phyloP scores from a whole-genome alignment of 2,113 vertebrate genomes.

The Carassius auratus region DNA sequence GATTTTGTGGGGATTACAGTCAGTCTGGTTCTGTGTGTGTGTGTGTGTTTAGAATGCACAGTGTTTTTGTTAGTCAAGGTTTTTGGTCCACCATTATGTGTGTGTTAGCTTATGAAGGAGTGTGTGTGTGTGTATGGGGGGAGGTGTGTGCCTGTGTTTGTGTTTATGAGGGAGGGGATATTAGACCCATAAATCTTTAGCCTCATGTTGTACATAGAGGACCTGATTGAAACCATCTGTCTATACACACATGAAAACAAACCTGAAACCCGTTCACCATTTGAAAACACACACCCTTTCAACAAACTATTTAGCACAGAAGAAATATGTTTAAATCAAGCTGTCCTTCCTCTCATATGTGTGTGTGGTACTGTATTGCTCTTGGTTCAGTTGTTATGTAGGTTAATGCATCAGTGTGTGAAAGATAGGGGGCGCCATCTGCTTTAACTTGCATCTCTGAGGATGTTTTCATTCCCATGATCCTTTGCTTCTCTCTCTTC shows the following conservation, averaged over 20 bases:
- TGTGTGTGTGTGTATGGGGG: not conserved
- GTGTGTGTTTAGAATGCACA: not conserved
- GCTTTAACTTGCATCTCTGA: not conserved
- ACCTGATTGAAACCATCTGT: constrained; percentile 76
- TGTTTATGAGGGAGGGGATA: constrained; percentile 50
- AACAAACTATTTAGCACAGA: not conserved
- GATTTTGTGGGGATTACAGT: constrained; percentile 64
- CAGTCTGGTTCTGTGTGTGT: not conserved
- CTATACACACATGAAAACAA: constrained; percentile 53
- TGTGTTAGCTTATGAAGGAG: constrained; percentile 34
- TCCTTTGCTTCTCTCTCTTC: constrained; percentile 19
- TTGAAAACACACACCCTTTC: not conserved
- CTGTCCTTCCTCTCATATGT: not conserved
- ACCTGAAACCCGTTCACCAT: not conserved
- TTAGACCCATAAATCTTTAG: constrained; percentile 68
- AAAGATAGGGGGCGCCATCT: constrained; percentile 21
- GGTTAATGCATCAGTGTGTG: constrained; percentile 61
- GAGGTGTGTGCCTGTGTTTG: not conserved
- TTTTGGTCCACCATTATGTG: not conserved
- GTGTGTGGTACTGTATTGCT: constrained; percentile 23
- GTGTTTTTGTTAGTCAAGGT: not conserved
- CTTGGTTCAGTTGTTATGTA: constrained; percentile 68
- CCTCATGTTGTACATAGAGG: constrained; percentile 61
- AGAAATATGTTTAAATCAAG: not conserved
- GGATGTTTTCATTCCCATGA: constrained; percentile 9